Conservation (phyloP, 64 coral and sea anemone genomes). For the Trachythela sp. region DNA sequence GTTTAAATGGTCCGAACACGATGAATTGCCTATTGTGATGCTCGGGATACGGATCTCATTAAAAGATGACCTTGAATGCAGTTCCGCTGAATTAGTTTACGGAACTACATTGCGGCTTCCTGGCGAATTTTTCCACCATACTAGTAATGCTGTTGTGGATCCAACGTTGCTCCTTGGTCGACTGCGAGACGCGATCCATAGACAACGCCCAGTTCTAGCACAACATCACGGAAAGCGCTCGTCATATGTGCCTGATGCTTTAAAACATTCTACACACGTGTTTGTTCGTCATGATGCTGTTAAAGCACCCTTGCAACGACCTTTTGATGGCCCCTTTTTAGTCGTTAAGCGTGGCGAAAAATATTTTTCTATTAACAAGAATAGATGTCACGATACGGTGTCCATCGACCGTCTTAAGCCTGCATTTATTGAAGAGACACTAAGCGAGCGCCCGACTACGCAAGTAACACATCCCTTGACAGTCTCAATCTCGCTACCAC, state of each 20-base stretch:
- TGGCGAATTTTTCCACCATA: slow-evolving; percentile 38
- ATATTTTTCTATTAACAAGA: neutral
- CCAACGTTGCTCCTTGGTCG: neutral
- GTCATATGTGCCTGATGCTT: neutral
- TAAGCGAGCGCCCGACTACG: too few relatives aligned
- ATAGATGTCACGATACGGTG: neutral
- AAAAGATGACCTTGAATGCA: slow-evolving; percentile 34
- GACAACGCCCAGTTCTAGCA: neutral
- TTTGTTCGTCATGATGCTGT: neutral
- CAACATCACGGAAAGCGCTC: neutral
- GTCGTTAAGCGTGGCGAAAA: neutral
- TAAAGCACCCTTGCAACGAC: neutral
- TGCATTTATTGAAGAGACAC: neutral
- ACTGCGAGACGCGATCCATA: neutral
- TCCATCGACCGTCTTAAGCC: slow-evolving; percentile 1
- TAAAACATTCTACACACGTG: slow-evolving; percentile 1
- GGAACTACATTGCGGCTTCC: slow-evolving; percentile 30
- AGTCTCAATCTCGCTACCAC: too few relatives aligned
- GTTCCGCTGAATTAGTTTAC: slow-evolving; percentile 34
- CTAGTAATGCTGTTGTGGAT: neutral
- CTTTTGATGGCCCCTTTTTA: slow-evolving; percentile 1
- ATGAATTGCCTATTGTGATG: slow-evolving; percentile 40
- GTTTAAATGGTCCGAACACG: neutral
- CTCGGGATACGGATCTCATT: slow-evolving; percentile 33
- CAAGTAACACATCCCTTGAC: too few relatives aligned